Conservation (phyloP, 1,140 invertebrate species). For the Eufriesea mexicana region DNA sequence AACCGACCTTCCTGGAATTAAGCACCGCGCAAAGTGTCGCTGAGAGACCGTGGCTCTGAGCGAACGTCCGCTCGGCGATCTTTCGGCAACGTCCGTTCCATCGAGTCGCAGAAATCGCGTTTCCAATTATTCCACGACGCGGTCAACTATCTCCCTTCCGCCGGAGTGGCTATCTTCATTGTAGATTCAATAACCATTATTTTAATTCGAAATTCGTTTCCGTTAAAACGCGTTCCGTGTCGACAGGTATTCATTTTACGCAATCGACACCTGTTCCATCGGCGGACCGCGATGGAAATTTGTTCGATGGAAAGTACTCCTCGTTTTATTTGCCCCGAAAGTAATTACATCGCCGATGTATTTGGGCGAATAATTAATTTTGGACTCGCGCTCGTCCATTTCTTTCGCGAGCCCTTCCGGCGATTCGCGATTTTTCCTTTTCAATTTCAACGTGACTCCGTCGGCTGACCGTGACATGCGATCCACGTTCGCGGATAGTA, state of each 20-base stretch:
- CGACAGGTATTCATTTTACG: neutral
- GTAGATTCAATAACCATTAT: conserved; percentile 19
- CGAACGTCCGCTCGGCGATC: too few species aligned
- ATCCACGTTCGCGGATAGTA: neutral
- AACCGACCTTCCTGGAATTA: neutral
- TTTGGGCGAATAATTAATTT: neutral
- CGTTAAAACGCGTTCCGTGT: neutral
- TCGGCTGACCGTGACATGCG: neutral
- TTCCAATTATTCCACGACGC: conserved; percentile 10
- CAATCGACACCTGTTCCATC: conserved; percentile 1
- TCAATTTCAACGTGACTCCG: neutral
- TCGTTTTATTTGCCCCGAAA: neutral
- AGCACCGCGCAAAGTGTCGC: neutral
- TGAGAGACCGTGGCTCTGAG: neutral
- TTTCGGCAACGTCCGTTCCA: neutral
- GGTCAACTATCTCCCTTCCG: neutral
- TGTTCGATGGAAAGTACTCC: neutral
- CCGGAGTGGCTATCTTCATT: neutral
- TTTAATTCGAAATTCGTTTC: conserved; percentile 15
- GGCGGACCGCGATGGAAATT: neutral
- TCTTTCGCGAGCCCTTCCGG: neutral
- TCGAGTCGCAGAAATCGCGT: neutral
- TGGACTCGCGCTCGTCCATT: neutral
- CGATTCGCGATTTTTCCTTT: too few species aligned
- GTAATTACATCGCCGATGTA: neutral